Conservation (phyloP, 2,888 invertebrate genomes). For the Lepidochitona cinerea region DNA sequence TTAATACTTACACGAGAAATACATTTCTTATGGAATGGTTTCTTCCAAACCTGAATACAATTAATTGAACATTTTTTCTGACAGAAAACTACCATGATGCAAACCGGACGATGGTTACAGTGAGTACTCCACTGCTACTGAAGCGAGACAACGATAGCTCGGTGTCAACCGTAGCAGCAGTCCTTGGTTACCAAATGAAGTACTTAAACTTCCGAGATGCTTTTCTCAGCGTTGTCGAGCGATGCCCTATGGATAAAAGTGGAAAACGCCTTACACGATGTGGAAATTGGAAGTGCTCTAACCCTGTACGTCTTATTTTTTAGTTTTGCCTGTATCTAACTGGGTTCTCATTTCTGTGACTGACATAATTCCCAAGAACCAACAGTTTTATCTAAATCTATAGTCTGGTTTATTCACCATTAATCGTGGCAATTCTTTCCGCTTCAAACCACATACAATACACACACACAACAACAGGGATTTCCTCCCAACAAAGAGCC, state of each 20-base stretch:
- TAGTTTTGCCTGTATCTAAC: not conserved
- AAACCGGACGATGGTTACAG: slow-evolving; percentile 40
- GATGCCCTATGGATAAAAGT: not conserved
- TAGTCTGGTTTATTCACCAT: too few species aligned
- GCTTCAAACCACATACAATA: too few species aligned
- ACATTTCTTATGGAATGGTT: too few species aligned
- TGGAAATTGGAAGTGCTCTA: not conserved
- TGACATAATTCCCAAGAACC: not conserved
- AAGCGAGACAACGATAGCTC: slow-evolving; percentile 21
- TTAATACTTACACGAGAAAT: too few species aligned
- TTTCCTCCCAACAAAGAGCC: too few species aligned
- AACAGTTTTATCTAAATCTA: too few species aligned
- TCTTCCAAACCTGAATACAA: too few species aligned
- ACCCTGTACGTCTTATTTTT: not conserved
- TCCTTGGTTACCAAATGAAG: slow-evolving; percentile 58
- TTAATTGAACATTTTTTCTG: too few species aligned
- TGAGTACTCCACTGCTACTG: slow-evolving; percentile 41
- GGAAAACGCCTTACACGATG: not conserved
- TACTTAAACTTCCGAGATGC: slow-evolving; percentile 31
- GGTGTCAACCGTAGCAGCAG: slow-evolving; percentile 42
- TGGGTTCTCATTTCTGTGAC: not conserved
- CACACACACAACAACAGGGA: too few species aligned
- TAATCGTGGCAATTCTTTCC: too few species aligned
- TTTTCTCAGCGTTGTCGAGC: not conserved
- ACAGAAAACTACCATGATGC: not conserved